Percentiles rank a stretch among this genome's conserved stretches.
phyloP scores from a whole-genome alignment of 2,113 vertebrate genomes.

The Anolis carolinensis region DNA sequence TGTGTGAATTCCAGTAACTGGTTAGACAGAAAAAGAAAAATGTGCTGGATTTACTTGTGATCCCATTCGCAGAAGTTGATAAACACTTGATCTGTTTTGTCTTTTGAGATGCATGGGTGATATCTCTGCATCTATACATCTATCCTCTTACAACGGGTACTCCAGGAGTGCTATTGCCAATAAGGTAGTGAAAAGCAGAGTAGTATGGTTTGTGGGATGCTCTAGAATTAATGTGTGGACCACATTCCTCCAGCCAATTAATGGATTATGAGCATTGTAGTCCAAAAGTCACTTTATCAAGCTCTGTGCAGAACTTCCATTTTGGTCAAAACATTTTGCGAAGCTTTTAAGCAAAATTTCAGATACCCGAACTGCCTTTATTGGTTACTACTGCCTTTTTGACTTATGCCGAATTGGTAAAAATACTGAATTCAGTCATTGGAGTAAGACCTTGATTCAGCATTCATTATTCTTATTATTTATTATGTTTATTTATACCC shows the following conservation, averaged over 20 bases:
- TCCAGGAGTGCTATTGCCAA: background rate
- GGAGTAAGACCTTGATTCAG: background rate
- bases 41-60: no score
- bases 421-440: background rate
- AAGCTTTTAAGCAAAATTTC: background rate
- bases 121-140: no score
- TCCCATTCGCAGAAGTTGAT: no score
- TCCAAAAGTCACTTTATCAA: no score
- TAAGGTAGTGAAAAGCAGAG: background rate
- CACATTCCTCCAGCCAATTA: background rate
- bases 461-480: no score
- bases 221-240: no score
- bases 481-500: no score
- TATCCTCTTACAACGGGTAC: background rate
- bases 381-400: background rate
- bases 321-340: background rate
- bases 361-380: background rate
- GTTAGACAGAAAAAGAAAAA: no score
- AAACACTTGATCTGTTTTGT: background rate
- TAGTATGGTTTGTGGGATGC: background rate
- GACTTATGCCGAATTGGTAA: background rate
- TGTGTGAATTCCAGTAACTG: no score
- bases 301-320: background rate
- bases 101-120: background rate
- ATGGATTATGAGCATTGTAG: no score